Evolutionary conservation across 2,888 invertebrate genomes (phyloP).

Genomic region (Copidosoma aretas): DNA sequence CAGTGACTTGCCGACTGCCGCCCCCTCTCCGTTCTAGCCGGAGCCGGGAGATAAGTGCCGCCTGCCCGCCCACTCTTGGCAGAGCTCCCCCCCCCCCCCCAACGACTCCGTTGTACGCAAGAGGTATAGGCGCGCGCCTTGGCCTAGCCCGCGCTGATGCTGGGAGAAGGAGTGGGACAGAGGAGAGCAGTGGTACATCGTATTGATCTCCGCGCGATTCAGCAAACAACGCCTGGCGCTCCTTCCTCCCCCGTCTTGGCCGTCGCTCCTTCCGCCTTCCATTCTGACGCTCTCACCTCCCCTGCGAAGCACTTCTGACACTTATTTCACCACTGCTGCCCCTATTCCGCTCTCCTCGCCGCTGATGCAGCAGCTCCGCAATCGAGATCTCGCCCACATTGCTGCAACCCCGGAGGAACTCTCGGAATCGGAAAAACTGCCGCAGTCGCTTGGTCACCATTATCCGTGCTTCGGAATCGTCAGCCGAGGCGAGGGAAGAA

Average conservation of each 20-base stretch:
- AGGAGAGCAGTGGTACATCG: conserved; percentile 45
- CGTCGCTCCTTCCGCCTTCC: conserved; percentile 8
- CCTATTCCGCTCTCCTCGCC: background rate
- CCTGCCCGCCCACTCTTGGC: background rate
- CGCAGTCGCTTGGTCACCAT: too few relatives aligned
- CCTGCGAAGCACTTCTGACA: conserved; percentile 7
- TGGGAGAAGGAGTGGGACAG: conserved; percentile 42
- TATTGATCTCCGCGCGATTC: conserved; percentile 60
- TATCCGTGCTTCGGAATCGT: too few relatives aligned
- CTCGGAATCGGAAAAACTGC: too few relatives aligned
- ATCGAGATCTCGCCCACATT: too few relatives aligned
- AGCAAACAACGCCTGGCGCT: conserved; percentile 58
- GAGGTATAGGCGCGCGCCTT: background rate
- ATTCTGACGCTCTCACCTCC: background rate
- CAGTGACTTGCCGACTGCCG: background rate
- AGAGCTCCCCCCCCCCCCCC: background rate
- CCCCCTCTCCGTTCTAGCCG: background rate
- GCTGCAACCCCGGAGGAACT: too few relatives aligned
- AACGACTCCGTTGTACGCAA: background rate
- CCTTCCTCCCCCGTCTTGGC: conserved; percentile 40
- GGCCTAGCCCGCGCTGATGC: too few relatives aligned
- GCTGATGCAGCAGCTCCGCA: too few relatives aligned
- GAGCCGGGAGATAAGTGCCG: background rate
- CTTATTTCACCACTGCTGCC: background rate
- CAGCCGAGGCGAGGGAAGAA: too few relatives aligned